These are phyloP conservation scores for Drosophila lacertosa DNA, from an alignment of 1,140 invertebrate species.

Conservation along the genomic window DNA sequence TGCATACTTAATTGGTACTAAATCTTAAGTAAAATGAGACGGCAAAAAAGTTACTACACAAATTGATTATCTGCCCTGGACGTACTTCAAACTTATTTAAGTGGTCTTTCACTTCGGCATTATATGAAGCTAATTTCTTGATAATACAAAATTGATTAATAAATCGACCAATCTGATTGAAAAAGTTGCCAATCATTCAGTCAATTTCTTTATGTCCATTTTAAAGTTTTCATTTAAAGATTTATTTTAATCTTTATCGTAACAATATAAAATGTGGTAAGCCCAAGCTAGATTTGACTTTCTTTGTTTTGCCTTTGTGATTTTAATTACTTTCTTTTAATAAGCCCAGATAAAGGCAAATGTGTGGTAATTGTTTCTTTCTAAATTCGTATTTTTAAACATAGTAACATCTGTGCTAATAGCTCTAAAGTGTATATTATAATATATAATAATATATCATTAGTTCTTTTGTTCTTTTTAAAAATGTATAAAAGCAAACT, in stretches of 20 bases:
- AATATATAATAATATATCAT: too few species aligned
- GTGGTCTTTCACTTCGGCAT: slow-evolving; percentile 37
- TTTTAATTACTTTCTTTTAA: background rate
- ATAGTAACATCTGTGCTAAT: too few species aligned
- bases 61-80: slow-evolving; percentile 2
- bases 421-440: too few species aligned
- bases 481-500: too few species aligned
- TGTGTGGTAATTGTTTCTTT: too few species aligned
- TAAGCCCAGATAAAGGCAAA: too few species aligned
- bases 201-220: too few species aligned
- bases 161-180: slow-evolving; percentile 56
- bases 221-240: background rate
- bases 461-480: too few species aligned
- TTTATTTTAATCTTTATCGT: background rate
- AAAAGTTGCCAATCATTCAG: slow-evolving; percentile 38
- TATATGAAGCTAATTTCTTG: slow-evolving; percentile 55
- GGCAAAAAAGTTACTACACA: slow-evolving; percentile 9
- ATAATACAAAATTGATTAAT: slow-evolving; percentile 57
- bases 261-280: background rate
- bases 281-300: too few species aligned
- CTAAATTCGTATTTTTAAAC: too few species aligned
- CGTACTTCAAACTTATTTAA: slow-evolving; percentile 11
- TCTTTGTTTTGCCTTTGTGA: background rate
- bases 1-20: slow-evolving; percentile 4
- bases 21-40: slow-evolving; percentile 22